Evolutionary conservation across 2,888 invertebrate species (phyloP).

Genomic region (Lepetodrilus schrolli): DNA sequence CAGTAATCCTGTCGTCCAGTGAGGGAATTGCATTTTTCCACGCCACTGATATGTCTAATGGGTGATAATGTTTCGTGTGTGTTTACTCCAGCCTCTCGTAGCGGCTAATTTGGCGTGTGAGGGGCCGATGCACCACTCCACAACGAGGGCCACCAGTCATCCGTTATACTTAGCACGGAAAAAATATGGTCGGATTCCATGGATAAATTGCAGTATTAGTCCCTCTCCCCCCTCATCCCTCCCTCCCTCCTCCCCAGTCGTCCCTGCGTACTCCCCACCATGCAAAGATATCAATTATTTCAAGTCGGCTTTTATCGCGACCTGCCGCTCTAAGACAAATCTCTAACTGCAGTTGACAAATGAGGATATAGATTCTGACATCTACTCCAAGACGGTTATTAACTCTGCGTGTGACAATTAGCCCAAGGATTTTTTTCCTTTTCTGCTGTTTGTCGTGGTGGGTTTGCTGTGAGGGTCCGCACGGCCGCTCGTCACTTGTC

Average conservation of each 20-base stretch:
- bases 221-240: too few species aligned
- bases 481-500: constrained; percentile 11
- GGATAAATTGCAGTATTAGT: not conserved
- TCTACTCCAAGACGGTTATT: constrained; percentile 13
- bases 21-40: too few species aligned
- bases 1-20: too few species aligned
- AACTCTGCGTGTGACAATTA: constrained; percentile 23
- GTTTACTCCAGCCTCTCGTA: constrained; percentile 10
- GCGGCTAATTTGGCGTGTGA: constrained; percentile 16
- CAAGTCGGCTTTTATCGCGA: not conserved
- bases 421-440: too few species aligned
- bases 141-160: not conserved
- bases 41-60: constrained; percentile 9
- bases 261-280: not conserved
- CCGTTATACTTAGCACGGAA: constrained; percentile 7
- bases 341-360: constrained; percentile 16
- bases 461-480: not conserved
- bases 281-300: constrained; percentile 9
- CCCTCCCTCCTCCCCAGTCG: too few species aligned
- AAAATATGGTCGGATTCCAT: not conserved
- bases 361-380: constrained; percentile 26
- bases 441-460: not conserved
- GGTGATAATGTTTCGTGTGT: constrained; percentile 10
- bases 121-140: not conserved
- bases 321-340: constrained; percentile 11